Evolutionary conservation across 2,113 vertebrate genomes (phyloP).

Genomic region (Opisthocomus hoazin): DNA sequence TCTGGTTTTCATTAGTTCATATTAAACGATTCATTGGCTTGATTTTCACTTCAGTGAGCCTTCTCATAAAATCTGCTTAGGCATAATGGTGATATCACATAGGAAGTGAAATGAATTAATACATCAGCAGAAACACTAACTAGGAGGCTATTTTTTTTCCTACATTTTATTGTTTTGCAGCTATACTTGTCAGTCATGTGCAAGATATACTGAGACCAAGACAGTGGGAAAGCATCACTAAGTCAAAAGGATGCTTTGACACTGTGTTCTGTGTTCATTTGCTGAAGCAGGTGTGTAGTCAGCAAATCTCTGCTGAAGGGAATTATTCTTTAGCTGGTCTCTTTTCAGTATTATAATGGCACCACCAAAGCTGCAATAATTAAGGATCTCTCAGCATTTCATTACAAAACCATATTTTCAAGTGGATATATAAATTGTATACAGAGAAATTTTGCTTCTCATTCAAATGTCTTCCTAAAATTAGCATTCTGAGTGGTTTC

Average conservation of each 20-base stretch:
- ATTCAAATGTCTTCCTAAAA: conserved; percentile 44
- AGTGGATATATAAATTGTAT: conserved; percentile 22
- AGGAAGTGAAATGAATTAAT: conserved; percentile 69
- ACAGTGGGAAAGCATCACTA: conserved; percentile 7
- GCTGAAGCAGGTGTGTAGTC: conserved; percentile 58
- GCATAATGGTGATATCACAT: conserved; percentile 61
- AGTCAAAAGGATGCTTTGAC: conserved; percentile 30
- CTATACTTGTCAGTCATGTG: conserved; percentile 54
- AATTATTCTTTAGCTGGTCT: conserved; percentile 32
- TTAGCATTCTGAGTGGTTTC: conserved; percentile 24
- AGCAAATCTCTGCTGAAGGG: conserved; percentile 49
- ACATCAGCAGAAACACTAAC: conserved; percentile 69
- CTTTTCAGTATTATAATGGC: neutral
- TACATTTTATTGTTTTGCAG: conserved; percentile 59
- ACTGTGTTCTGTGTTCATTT: conserved; percentile 43
- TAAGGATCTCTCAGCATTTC: conserved; percentile 60
- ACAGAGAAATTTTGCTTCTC: neutral
- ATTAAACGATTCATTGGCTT: conserved; percentile 74
- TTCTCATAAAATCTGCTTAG: conserved; percentile 70
- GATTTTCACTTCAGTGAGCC: conserved; percentile 73
- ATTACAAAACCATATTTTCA: conserved; percentile 62
- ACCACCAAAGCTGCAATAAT: conserved; percentile 51
- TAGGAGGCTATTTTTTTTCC: conserved; percentile 8
- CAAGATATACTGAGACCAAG: neutral
- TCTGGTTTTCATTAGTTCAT: conserved; percentile 77